A percentile compares a stretch with the other conserved stretches of the same genome.
Evolutionary conservation across 2,113 vertebrate species (phyloP).

Genomic region (Lota lota): DNA sequence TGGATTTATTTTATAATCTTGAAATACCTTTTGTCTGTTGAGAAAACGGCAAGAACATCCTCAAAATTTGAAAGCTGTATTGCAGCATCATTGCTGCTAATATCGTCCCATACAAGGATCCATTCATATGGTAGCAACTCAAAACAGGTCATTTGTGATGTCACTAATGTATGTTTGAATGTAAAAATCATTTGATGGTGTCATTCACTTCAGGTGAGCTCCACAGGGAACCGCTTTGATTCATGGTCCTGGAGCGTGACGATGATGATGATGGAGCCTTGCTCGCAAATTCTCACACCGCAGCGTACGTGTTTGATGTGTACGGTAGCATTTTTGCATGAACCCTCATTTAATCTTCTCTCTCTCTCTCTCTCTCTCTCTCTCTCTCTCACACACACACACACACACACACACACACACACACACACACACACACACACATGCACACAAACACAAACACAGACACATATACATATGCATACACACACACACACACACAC

Average conservation of each 20-base stretch:
- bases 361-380: slow-evolving; percentile 1
- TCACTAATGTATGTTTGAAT: background rate
- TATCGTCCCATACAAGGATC: background rate
- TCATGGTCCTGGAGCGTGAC: background rate
- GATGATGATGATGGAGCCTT: background rate
- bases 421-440: too few species aligned
- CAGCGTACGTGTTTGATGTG: background rate
- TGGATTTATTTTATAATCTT: too few species aligned
- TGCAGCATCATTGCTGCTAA: too few species aligned
- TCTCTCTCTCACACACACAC: background rate
- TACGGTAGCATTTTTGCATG: background rate
- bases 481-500: background rate
- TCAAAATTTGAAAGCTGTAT: too few species aligned
- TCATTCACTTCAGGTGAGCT: background rate
- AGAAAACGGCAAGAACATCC: too few species aligned
- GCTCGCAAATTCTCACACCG: background rate
- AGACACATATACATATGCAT: too few species aligned
- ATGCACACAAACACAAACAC: too few species aligned
- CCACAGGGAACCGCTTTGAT: background rate
- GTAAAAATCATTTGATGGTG: background rate
- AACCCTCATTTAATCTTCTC: background rate
- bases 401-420: too few species aligned
- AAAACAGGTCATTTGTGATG: background rate
- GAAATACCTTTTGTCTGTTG: too few species aligned
- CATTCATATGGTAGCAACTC: background rate